These are phyloP conservation scores for Chesias legatella DNA, from an alignment of 2,888 invertebrate genomes.

Conservation along the genomic window DNA sequence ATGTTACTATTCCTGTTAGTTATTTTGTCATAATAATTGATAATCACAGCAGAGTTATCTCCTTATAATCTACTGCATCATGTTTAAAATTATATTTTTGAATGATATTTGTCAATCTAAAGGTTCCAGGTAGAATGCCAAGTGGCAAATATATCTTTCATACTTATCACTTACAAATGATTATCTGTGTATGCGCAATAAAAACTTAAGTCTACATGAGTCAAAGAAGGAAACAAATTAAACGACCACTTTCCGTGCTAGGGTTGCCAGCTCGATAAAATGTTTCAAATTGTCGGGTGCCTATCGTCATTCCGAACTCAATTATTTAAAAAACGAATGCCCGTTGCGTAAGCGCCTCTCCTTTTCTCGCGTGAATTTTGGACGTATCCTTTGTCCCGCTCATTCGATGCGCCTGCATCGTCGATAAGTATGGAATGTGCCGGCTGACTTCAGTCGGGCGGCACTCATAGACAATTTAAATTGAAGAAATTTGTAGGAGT, in stretches of 20 bases:
- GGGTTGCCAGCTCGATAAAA: conserved; percentile 72
- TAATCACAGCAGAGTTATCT: neutral
- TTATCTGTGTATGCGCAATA: conserved; percentile 14
- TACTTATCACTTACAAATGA: conserved; percentile 18
- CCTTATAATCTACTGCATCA: too few species aligned
- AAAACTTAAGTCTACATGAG: conserved; percentile 14
- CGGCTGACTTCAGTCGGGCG: conserved; percentile 76
- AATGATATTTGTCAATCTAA: too few species aligned
- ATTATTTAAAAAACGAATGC: conserved; percentile 76
- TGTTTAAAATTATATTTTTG: too few species aligned
- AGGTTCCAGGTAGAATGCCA: too few species aligned
- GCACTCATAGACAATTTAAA: conserved; percentile 78
- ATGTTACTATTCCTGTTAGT: conserved; percentile 20
- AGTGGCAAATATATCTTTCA: conserved; percentile 7
- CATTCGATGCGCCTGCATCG: conserved; percentile 59
- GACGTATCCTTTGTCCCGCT: conserved; percentile 48
- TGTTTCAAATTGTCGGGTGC: conserved; percentile 67
- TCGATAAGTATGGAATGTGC: conserved; percentile 75
- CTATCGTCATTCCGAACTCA: conserved; percentile 75
- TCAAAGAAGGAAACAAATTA: conserved; percentile 65
- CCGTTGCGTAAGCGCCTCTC: conserved; percentile 54
- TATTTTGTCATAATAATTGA: neutral
- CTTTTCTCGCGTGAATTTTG: conserved; percentile 54
- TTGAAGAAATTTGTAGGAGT: conserved; percentile 74
- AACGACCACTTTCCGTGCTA: conserved; percentile 63